Evolutionary conservation across 2,113 vertebrate genomes (phyloP), one percentile per base, ranked within the genome.

Genomic region (Empidonax alnorum): DNA sequence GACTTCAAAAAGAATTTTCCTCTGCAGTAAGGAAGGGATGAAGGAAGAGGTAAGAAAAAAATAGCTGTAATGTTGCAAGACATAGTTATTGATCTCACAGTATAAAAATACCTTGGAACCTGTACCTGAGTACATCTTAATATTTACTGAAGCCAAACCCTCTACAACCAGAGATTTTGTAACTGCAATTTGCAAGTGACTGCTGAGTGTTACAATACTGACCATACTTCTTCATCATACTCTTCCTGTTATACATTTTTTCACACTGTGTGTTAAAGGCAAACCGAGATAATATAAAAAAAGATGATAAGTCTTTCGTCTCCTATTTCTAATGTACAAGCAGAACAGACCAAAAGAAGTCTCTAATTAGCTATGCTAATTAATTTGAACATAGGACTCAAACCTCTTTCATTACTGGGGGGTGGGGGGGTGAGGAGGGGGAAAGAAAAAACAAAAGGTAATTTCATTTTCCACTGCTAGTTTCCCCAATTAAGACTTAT

Each of bases 1-100:
- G 56, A 94, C 88, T 93, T 95, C 94, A 92, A 95, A 96, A 95
- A 71, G 61, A 93, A 84, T 95, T 92, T 95, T 90, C 41, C 22
- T 93, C 56, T 77, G 49, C 44, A 68, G 23, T 56, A 68, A 50
- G 28, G 42, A 92, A 93, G 10, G 52, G 55, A 65, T 67, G 39
- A 85, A 93, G 41, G 39, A 93, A 77, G 37, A 84, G 31, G 27
- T 14, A 31, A 16, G 3, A 6, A 72, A 66, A 68, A 77, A 75
- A 37, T 9, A 92, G 18, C 47, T 56, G 9, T 67, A 85, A 49
- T 3, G 0, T 39, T 61, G 30, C 35, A 90, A 85, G 55, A 52
- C 67, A 20, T 27, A 16, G 42, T 52, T 47, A 68, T 72, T 73
- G 82, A 80, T 85, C 59, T 93, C 24, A 68, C 19, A 84, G 15